Conservation (phyloP, 2,888 invertebrate genomes). For the Myopa tessellatipennis region DNA sequence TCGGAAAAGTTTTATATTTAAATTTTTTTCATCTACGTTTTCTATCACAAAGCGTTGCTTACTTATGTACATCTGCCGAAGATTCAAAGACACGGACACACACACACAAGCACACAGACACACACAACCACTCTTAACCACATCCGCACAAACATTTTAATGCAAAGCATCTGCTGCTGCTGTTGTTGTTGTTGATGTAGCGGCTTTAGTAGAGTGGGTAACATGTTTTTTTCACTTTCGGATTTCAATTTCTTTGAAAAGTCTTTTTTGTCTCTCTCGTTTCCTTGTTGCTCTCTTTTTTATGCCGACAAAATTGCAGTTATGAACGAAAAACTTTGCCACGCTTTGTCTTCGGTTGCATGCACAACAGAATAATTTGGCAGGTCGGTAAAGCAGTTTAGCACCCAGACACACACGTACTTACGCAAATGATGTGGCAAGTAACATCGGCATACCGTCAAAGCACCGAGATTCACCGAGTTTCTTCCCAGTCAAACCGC, state of each 20-base stretch:
- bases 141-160: no score
- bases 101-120: no score
- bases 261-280: not conserved
- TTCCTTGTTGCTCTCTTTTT: not conserved
- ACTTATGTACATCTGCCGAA: no score
- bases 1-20: no score
- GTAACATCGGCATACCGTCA: not conserved
- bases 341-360: conserved; percentile 1
- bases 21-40: no score
- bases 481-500: not conserved
- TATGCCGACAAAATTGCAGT: not conserved
- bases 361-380: not conserved
- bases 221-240: not conserved
- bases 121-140: no score
- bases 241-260: not conserved
- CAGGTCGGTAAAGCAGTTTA: not conserved
- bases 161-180: no score
- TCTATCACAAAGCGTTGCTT: no score
- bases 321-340: conserved; percentile 19
- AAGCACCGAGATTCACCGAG: not conserved
- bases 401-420: conserved; percentile 3
- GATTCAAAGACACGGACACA: no score
- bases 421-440: conserved; percentile 20
- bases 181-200: no score
- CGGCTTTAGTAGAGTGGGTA: not conserved